phyloP scores from a whole-genome alignment of 2,113 vertebrate species.

The Ranitomeya imitator region DNA sequence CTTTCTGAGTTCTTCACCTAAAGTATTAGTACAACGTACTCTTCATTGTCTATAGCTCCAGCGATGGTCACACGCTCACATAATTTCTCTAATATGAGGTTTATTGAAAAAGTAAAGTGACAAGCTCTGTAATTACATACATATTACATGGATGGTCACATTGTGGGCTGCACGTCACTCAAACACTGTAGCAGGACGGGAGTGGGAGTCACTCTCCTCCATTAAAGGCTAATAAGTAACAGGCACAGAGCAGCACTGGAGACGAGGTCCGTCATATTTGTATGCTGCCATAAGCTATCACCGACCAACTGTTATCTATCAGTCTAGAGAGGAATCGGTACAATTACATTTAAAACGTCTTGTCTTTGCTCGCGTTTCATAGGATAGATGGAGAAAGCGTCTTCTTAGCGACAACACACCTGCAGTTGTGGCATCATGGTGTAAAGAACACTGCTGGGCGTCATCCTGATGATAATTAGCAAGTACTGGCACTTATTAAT shows the following conservation, averaged over 20 bases:
- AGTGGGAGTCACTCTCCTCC: background rate
- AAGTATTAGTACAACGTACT: background rate
- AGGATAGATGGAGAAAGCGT: background rate
- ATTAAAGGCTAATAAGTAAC: background rate
- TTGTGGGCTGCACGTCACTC: slow-evolving; percentile 1
- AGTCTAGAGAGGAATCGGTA: background rate
- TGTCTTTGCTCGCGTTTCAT: background rate
- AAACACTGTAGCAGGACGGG: slow-evolving; percentile 37
- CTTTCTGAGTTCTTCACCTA: too few relatives aligned
- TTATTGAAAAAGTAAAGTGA: slow-evolving; percentile 57
- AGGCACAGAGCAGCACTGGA: slow-evolving; percentile 28
- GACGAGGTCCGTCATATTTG: background rate
- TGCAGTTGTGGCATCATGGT: background rate
- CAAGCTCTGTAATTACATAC: slow-evolving; percentile 55
- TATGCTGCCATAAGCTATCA: background rate
- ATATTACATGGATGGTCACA: slow-evolving; percentile 46
- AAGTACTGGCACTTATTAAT: too few relatives aligned
- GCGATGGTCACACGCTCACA: background rate
- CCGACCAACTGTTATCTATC: background rate
- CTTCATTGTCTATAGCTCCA: background rate
- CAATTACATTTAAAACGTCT: background rate
- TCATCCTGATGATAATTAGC: background rate
- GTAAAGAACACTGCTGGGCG: background rate
- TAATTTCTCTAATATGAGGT: slow-evolving; percentile 24
- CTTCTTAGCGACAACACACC: background rate